phyloP scores from a whole-genome alignment of 1,140 invertebrate species.

The Idris sp. region DNA sequence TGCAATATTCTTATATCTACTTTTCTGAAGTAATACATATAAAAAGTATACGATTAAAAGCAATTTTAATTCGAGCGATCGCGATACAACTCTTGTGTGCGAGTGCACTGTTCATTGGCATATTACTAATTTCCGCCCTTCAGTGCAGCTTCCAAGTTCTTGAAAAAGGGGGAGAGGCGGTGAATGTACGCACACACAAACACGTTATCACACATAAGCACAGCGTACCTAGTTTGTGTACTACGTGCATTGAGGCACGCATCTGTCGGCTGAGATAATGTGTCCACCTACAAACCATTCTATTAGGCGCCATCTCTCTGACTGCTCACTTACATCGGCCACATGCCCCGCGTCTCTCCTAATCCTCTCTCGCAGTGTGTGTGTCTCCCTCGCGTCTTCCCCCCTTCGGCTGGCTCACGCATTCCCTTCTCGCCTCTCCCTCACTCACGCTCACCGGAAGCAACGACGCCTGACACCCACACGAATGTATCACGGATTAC shows the following conservation, averaged over 20 bases:
- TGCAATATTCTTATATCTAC: no score
- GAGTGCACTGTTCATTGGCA: slow-evolving; percentile 71
- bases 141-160: slow-evolving; percentile 46
- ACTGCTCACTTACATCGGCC: slow-evolving; percentile 76
- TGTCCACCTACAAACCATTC: slow-evolving; percentile 79
- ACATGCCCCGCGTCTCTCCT: slow-evolving; percentile 63
- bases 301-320: slow-evolving; percentile 78
- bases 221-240: no score
- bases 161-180: slow-evolving; percentile 35
- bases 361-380: slow-evolving; percentile 62
- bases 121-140: slow-evolving; percentile 77
- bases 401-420: slow-evolving; percentile 42
- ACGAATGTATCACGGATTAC: slow-evolving; percentile 65
- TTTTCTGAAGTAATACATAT: no score
- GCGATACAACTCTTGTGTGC: slow-evolving; percentile 42
- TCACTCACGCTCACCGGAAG: slow-evolving; percentile 72
- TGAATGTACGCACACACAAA: slow-evolving; percentile 35
- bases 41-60: slow-evolving; percentile 19
- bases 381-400: slow-evolving; percentile 53
- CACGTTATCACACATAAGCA: slow-evolving; percentile 38
- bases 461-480: slow-evolving; percentile 74
- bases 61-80: slow-evolving; percentile 18
- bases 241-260: slow-evolving; percentile 31
- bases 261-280: slow-evolving; percentile 71
- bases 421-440: slow-evolving; percentile 33